Evolutionary conservation across 2,113 vertebrate genomes (phyloP).

Genomic region (Carassius auratus): DNA sequence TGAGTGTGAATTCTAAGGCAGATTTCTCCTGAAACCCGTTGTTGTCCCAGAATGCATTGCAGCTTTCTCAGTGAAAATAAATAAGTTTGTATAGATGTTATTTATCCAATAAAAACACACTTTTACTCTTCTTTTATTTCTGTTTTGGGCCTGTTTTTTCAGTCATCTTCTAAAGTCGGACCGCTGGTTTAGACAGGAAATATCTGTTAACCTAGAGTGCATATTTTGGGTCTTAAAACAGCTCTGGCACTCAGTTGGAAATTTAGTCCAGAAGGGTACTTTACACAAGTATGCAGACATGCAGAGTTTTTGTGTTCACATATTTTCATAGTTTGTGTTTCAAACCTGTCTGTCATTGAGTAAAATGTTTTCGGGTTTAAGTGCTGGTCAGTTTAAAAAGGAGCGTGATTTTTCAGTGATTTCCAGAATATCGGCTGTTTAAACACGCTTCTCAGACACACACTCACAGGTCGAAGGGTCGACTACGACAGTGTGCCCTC

Average conservation of each 20-base stretch:
- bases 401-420: not conserved
- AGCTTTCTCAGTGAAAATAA: not conserved
- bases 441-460: not conserved
- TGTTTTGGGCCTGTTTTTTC: not conserved
- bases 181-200: not conserved
- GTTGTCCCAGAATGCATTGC: not conserved
- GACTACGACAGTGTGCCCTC: constrained; percentile 28
- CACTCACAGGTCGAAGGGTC: constrained; percentile 4
- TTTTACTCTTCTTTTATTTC: not conserved
- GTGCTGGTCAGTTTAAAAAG: no score
- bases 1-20: not conserved
- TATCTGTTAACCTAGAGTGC: not conserved
- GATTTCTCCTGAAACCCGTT: not conserved
- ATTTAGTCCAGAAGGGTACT: not conserved
- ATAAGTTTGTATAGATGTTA: not conserved
- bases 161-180: not conserved
- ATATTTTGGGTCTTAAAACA: constrained; percentile 14
- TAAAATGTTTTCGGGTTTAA: not conserved
- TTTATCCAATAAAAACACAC: not conserved
- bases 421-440: not conserved
- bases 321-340: not conserved
- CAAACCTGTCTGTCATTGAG: not conserved
- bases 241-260: constrained; percentile 7
- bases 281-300: not conserved
- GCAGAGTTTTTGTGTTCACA: not conserved